A percentile compares a stretch with the other conserved stretches of the same genome.
Conservation (phyloP, 2,888 invertebrate species). For the Quadriops clusia region DNA sequence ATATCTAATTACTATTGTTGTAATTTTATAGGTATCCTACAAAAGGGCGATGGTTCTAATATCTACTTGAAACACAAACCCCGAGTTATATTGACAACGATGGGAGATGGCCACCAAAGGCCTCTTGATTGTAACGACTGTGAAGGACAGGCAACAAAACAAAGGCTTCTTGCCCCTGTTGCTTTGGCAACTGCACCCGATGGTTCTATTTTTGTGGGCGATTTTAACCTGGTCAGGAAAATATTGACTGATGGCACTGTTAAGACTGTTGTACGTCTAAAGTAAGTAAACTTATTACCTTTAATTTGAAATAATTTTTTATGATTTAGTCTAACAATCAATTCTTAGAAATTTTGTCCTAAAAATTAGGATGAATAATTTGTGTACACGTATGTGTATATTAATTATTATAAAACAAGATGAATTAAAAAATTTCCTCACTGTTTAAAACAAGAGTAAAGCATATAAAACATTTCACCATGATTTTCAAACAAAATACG, state of each 20-base stretch:
- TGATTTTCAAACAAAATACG: too few species aligned
- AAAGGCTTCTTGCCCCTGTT: constrained; percentile 81
- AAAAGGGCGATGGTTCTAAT: constrained; percentile 95
- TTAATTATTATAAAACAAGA: too few species aligned
- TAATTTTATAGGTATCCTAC: constrained; percentile 67
- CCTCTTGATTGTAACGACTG: constrained; percentile 74
- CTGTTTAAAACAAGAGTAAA: too few species aligned
- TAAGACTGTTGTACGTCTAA: constrained; percentile 65
- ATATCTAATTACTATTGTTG: constrained; percentile 4
- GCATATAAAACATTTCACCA: too few species aligned
- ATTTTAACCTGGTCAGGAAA: constrained; percentile 85
- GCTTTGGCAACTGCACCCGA: constrained; percentile 85
- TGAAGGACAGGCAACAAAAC: constrained; percentile 65
- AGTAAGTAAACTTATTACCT: constrained; percentile 45
- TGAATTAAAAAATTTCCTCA: too few species aligned
- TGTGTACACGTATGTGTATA: too few species aligned
- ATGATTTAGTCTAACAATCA: constrained; percentile 3
- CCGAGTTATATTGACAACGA: constrained; percentile 75
- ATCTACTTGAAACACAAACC: constrained; percentile 90
- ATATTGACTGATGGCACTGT: constrained; percentile 78
- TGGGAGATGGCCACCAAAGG: constrained; percentile 86
- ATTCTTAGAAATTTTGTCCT: too few species aligned
- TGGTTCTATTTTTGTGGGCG: constrained; percentile 89
- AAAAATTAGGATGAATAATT: too few species aligned
- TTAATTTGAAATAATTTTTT: constrained; percentile 5